Evolutionary conservation across 2,797 vertebrate species (phyloP), one percentile per base, ranked within the genome.

Genomic region (Sus cebifrons): DNA sequence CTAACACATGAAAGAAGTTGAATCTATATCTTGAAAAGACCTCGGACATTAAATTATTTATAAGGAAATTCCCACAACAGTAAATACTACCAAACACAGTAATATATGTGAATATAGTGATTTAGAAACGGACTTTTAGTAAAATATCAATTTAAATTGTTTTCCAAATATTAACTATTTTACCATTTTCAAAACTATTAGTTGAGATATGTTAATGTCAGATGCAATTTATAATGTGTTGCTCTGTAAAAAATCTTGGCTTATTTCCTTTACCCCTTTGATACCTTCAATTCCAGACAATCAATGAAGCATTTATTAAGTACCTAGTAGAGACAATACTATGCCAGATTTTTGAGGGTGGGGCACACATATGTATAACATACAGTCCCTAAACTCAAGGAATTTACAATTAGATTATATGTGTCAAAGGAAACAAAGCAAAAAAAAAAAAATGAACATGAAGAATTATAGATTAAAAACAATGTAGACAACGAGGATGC

Each of bases 161-260:
- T 89, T 54, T 71, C 23, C n/a, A 94, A 89, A 56, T 93, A 86
- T 82, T 64, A 92, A 14, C 70, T 87, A 77, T 65, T 95, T 92
- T n/a, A 56, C 6, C 11, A 44, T 73, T 95, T 74, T 77, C 52
- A 44, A 65, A 73, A 75, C 14, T 75, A 60, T 56, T 40, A 85
- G 29, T 15, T 77, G 17, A 81, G 12, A 58, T 58, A 29, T 2
- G 79, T 25, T 16, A 60, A 21, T 23, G 6, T 54, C 77, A 40
- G 29, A 36, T 71, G 36, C 58, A 73, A 79, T 44, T 58, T 82
- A 56, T 10, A 68, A 17, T 6, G 29, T 73, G 67, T 64, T 73
- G 18, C 6, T 86, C 70, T 78, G 9, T 54, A 73, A 92, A 71
- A 94, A 70, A 15, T 79, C 16, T 14, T 83, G 21, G 4, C 27